Evolutionary conservation across 2,888 invertebrate species (phyloP).

Genomic region (Podabrus alpinus): DNA sequence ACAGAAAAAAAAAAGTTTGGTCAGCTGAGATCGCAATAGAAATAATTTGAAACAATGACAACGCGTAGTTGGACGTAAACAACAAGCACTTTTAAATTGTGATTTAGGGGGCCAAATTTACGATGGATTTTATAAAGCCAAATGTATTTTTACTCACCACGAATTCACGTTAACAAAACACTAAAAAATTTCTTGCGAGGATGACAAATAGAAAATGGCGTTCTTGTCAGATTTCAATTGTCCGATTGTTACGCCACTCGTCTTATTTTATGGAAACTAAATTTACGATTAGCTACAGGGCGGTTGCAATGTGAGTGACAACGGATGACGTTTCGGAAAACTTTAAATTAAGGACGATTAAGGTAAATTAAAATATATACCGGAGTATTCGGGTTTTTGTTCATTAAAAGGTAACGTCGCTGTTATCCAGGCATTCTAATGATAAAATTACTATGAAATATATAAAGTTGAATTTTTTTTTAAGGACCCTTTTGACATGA

Average conservation of each 20-base stretch:
- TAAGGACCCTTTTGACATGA: too few species aligned
- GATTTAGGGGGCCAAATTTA: neutral
- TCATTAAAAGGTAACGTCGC: too few species aligned
- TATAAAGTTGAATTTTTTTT: too few species aligned
- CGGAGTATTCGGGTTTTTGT: too few species aligned
- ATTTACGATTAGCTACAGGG: neutral
- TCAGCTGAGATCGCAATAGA: neutral
- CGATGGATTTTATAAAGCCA: neutral
- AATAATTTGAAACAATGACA: neutral
- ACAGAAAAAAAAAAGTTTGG: neutral
- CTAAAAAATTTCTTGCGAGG: conserved; percentile 24
- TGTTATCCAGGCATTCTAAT: too few species aligned
- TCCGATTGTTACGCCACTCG: neutral
- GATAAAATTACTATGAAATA: too few species aligned
- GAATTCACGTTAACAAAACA: conserved; percentile 12
- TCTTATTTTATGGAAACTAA: neutral
- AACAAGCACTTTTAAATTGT: neutral
- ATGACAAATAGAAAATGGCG: conserved; percentile 27
- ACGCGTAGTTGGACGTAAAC: neutral
- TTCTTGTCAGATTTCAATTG: conserved; percentile 17
- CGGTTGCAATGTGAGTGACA: neutral
- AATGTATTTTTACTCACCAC: conserved; percentile 2
- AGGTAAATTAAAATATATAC: too few species aligned
- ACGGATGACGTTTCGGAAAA: too few species aligned
- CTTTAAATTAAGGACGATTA: too few species aligned